Base-by-base conservation (phyloP, 2,113 vertebrate species). In the Ammodytes dubius region DNA sequence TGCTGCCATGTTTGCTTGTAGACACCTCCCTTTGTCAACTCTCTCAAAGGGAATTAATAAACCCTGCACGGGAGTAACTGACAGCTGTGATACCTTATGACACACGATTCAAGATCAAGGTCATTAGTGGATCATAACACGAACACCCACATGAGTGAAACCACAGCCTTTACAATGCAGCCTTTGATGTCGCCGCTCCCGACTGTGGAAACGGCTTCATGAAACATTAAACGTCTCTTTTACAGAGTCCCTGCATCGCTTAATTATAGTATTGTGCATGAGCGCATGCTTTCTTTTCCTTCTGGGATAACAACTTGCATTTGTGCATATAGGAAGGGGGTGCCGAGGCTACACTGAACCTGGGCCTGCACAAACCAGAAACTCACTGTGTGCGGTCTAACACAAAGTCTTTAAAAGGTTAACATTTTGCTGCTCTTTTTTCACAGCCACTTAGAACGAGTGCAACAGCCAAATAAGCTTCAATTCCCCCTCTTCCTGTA, bases 141-240 rank as follows among this genome's bases (percentile, higher is more conserved):
- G 3, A 43, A 81, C 60, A 57, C 65, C 71, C 54, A 45, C 76
- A 60, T 1, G 12, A 56, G 53, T 47, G 49, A 84, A 85, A 83
- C 77, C 45, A 7, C 8, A 69, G 69, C 50, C 37, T 74, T 68
- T 8, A 70, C 69, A 68, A 83, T 79, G 49, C 2, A 13, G 46
- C 47, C 68, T 78, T 66, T 79, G 82, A 90, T 77, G 69, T 52
- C 57, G 52, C 50, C 7, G 39, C 75, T 79, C 63, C 27, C 5
- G n/a, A 75, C 83, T 78, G 74, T 63, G 81, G 83, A 81, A 91
- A 88, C 11, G 49, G 56, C 84, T 86, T 82, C 78, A 85, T 85
- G 86, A 92, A 89, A 92, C 84, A 87, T 92, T 88, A 88, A 87
- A 80, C 65, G 56, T 85, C 68, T 64, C 67, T 77, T 79, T 88